Percentiles rank a stretch among this genome's conserved stretches.
These are phyloP conservation scores for Enteromius afrohamiltoni DNA, from an alignment of 2,797 vertebrate species.

Conservation along the genomic window DNA sequence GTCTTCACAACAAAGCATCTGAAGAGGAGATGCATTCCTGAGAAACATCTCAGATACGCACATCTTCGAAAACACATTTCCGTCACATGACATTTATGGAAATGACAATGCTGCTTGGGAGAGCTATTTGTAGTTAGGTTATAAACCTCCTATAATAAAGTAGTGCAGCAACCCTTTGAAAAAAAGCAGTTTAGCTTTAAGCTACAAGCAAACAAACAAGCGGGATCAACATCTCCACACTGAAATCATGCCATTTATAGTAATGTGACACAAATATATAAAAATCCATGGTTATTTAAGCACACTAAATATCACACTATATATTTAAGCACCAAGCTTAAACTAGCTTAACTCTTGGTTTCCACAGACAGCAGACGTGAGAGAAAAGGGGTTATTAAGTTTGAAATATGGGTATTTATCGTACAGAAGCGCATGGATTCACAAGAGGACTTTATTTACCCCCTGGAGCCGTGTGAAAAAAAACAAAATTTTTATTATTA, in stretches of 20 bases:
- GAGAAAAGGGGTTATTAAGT: too few species aligned
- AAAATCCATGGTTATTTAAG: not conserved
- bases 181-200: conserved; percentile 1
- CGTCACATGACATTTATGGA: not conserved
- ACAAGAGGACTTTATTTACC: too few species aligned
- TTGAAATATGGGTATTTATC: too few species aligned
- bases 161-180: not conserved
- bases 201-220: not conserved
- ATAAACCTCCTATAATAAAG: not conserved
- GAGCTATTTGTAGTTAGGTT: not conserved
- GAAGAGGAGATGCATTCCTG: conserved; percentile 9
- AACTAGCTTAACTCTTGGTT: not conserved
- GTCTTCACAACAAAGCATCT: conserved; percentile 16
- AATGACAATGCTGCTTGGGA: not conserved
- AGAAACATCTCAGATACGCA: not conserved
- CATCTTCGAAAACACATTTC: not conserved
- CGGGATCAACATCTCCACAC: not conserved
- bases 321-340: not conserved
- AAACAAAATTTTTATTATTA: too few species aligned
- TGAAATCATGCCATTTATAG: not conserved
- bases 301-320: not conserved
- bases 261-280: not conserved
- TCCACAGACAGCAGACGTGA: too few species aligned
- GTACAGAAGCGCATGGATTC: too few species aligned
- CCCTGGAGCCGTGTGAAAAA: too few species aligned